Percentiles rank a stretch among this genome's conserved stretches.
Conservation (phyloP, 2,113 vertebrate genomes). For the Archocentrus centrarchus region DNA sequence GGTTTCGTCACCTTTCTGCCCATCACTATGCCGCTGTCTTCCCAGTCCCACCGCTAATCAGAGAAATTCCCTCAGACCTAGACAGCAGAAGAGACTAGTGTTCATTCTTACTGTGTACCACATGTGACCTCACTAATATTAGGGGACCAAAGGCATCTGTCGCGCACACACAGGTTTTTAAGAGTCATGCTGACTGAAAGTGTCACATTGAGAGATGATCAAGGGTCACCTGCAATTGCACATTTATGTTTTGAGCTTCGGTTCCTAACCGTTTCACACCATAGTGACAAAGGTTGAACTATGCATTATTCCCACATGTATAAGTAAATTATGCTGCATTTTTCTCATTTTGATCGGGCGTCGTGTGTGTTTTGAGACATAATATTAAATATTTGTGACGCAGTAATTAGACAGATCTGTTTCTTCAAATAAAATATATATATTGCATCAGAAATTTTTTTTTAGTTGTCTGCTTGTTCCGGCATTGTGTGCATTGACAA, state of each 20-base stretch:
- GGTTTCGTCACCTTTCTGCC: conserved; percentile 44
- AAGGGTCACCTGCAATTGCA: conserved; percentile 6
- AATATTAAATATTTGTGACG: neutral
- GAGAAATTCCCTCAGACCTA: neutral
- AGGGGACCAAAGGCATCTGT: conserved; percentile 14
- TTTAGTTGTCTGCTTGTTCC: neutral
- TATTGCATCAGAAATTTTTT: neutral
- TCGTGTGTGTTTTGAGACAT: neutral
- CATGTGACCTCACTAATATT: neutral
- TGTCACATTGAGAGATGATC: neutral
- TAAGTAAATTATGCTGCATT: conserved; percentile 7
- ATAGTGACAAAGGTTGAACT: conserved; percentile 7
- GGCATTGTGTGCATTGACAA: neutral
- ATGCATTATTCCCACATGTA: conserved; percentile 54
- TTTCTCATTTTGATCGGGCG: neutral
- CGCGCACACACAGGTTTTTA: neutral
- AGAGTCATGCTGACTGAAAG: neutral
- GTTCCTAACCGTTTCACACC: conserved; percentile 56
- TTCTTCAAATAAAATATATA: neutral
- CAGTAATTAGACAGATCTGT: neutral
- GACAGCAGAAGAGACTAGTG: conserved; percentile 4
- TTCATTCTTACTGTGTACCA: neutral
- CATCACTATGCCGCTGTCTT: neutral
- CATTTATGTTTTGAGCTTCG: conserved; percentile 10
- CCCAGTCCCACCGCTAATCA: conserved; percentile 7